Evolutionary conservation across 2,797 vertebrate genomes (phyloP).

Genomic region (Amazona finschi): DNA sequence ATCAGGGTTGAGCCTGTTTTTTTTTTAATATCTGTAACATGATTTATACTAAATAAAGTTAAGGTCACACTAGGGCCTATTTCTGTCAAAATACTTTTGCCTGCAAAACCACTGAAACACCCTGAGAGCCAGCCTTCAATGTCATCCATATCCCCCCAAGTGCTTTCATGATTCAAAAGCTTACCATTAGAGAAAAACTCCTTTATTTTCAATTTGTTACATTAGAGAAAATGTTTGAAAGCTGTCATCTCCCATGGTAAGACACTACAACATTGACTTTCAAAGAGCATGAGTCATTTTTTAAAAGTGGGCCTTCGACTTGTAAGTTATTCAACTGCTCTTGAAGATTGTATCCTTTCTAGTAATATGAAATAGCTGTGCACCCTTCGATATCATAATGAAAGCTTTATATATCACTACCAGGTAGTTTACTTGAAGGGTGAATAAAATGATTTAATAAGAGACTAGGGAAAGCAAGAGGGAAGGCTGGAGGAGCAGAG

Average conservation of each 20-base stretch:
- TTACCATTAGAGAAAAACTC: neutral
- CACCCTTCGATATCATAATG: neutral
- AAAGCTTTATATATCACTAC: neutral
- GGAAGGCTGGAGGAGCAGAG: neutral
- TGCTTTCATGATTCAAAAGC: neutral
- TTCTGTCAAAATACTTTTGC: neutral
- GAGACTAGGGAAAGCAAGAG: neutral
- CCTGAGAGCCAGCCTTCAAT: neutral
- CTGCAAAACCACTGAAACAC: neutral
- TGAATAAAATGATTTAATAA: constrained; percentile 12
- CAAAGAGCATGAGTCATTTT: constrained; percentile 8
- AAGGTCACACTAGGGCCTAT: neutral
- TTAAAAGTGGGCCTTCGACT: neutral
- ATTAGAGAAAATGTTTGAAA: constrained; percentile 15
- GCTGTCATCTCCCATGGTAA: neutral
- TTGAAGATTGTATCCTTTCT: neutral
- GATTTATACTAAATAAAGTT: neutral
- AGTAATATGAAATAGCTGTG: neutral
- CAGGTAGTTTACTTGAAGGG: neutral
- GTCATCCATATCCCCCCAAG: neutral
- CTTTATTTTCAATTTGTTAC: constrained; percentile 17
- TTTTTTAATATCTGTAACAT: neutral
- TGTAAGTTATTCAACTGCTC: neutral
- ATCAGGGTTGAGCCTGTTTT: neutral
- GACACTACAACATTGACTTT: neutral